Percentiles rank a stretch among this genome's conserved stretches.
Evolutionary conservation across 2,888 invertebrate species (phyloP).

Genomic region (Sympetrum striolatum): DNA sequence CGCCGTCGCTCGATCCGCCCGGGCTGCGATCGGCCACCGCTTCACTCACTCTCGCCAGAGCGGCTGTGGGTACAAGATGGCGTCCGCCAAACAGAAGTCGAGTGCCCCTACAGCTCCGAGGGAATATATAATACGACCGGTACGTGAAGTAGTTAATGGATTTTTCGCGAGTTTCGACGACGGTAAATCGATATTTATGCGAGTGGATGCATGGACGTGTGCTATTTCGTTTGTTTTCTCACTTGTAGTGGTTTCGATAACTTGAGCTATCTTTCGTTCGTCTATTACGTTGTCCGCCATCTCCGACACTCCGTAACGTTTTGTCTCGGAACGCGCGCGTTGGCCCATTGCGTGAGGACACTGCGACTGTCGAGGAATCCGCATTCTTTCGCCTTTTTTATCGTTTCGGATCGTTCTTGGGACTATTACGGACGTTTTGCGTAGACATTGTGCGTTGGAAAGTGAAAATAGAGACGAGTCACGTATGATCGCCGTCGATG

Average conservation of each 20-base stretch:
- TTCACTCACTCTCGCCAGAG: conserved; percentile 35
- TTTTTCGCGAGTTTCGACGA: neutral
- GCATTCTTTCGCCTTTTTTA: neutral
- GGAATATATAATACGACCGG: conserved; percentile 50
- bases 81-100: conserved; percentile 47
- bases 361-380: neutral
- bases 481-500: neutral
- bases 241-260: neutral
- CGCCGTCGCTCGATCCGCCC: conserved; percentile 37
- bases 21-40: conserved; percentile 34
- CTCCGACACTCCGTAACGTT: conserved; percentile 28
- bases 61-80: conserved; percentile 48
- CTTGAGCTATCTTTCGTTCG: conserved; percentile 12
- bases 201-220: neutral
- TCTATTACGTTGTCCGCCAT: conserved; percentile 39
- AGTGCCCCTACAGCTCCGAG: conserved; percentile 47
- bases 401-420: neutral
- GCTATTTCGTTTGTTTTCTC: neutral
- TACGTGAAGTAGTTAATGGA: conserved; percentile 45
- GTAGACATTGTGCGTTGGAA: neutral
- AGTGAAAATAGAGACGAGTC: neutral
- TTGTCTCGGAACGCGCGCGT: conserved; percentile 36
- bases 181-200: neutral
- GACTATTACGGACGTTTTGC: neutral
- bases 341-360: neutral